Evolutionary conservation across 2,113 vertebrate species (phyloP), one percentile per base, ranked within the genome.

Genomic region (Labrus mixtus): DNA sequence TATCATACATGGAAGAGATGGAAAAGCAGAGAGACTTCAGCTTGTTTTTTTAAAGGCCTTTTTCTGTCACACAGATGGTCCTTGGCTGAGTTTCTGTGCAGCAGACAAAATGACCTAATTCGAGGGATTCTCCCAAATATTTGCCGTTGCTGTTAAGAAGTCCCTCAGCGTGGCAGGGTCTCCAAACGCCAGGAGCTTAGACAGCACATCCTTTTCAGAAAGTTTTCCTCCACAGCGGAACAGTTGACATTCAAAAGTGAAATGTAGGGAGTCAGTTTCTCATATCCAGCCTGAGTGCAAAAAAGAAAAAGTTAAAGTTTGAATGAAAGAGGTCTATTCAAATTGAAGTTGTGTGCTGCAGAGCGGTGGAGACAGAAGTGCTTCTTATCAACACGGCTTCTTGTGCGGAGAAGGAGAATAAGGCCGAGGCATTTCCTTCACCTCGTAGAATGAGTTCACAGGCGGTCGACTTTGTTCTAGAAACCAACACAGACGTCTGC

Each of bases 241-340:
- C 23, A 8, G 59, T 66, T 73, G 46, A 77, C 45, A 57, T 45
- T 33, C 59, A 48, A 76, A 69, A 41, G 51, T 78, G 53, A 81
- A 86, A 81, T 59, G 78, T 25, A 51, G n/a, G 82, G 17, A 45
- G 68, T 78, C 51, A 55, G 59, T 56, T 64, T 74, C 56, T 8
- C 17, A 19, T 46, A 51, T 36, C 12, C 45, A 62, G 39, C 23
- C 3, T 17, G 1, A 13, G 43, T 20, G 53, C 43, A 54, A 17
- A 16, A 16, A 50, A 68, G 71, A 74, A 54, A 73, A 68, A 43
- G 29, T 60, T 60, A 12, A 25, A 25, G 11, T 61, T 56, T 51
- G 51, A 90, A 83, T 56, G 87, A 77, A 90, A 25, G 53, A 78
- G 22, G 10, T 55, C 10, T 67, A 41, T 63, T 87, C 48, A 20